Conservation (phyloP, 2,888 invertebrate species). For the Melinaea menophilus region DNA sequence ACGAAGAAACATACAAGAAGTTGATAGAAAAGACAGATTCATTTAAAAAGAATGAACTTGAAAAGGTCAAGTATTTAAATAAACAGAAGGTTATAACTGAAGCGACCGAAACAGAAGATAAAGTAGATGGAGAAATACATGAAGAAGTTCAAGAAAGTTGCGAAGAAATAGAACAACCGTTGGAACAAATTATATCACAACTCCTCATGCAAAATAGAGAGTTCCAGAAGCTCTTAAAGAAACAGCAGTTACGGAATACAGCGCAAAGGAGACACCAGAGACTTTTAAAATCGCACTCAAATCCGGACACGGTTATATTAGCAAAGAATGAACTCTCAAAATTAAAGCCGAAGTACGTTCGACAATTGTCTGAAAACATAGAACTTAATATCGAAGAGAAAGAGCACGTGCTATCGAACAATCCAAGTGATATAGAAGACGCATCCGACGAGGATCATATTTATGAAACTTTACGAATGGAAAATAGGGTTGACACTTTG, state of each 20-base stretch:
- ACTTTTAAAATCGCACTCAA: slow-evolving; percentile 73
- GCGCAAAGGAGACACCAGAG: slow-evolving; percentile 76
- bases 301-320: slow-evolving; percentile 69
- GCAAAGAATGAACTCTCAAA: slow-evolving; percentile 57
- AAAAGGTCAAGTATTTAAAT: slow-evolving; percentile 71
- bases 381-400: slow-evolving; percentile 40
- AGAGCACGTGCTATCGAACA: slow-evolving; percentile 36
- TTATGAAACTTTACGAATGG: slow-evolving; percentile 78
- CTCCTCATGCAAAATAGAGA: slow-evolving; percentile 89
- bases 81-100: slow-evolving; percentile 72
- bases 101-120: slow-evolving; percentile 64
- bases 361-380: slow-evolving; percentile 61
- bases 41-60: slow-evolving; percentile 73
- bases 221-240: slow-evolving; percentile 86
- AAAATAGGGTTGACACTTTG: slow-evolving; percentile 53
- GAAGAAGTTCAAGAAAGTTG: slow-evolving; percentile 49
- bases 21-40: slow-evolving; percentile 76
- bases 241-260: slow-evolving; percentile 80
- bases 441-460: slow-evolving; percentile 75
- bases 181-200: slow-evolving; percentile 89
- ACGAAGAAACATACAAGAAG: slow-evolving; percentile 69
- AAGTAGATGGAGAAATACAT: slow-evolving; percentile 41
- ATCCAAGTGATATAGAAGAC: slow-evolving; percentile 44
- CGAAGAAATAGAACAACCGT: slow-evolving; percentile 75
- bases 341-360: slow-evolving; percentile 58